Evolutionary conservation across 2,113 vertebrate species (phyloP), one percentile per base, ranked within the genome.

Genomic region (Gracilinanus agilis): DNA sequence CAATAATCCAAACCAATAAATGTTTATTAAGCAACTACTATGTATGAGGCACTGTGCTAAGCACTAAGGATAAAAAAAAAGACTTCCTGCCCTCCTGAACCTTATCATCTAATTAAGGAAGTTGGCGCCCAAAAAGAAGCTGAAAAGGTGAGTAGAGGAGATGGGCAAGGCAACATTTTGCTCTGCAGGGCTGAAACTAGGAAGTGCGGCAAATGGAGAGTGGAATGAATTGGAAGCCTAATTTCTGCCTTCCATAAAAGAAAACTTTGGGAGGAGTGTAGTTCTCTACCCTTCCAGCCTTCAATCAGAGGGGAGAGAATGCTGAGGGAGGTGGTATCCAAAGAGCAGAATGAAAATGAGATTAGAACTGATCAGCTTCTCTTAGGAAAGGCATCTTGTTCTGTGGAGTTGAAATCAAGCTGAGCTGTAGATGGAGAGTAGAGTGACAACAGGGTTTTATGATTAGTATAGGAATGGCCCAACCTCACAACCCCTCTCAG

Each of bases 401-500:
- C 1, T 4, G 12, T 75, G 67, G 67, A 75, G 34, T 75, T 75
- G 34, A 75, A 19, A 75, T n/a, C 16, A 75, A 16, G 9, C 67
- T n/a, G 67, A 75, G 34, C 19, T 19, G 13, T 4, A 75, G 34
- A 75, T 75, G 34, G 56, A n/a, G 34, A 8, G 55, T n/a, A 92
- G 55, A 89, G 91, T 93, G 89, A 40, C 54, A 96, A 92, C 61
- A 44, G 49, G 40, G 88, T 92, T 97, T 90, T 90, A 90, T 49
- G 92, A 55, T 0, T 0, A 91, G 89, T 90, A 16, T 24, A 89
- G 94, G 55, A 54, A 83, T 95, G 96, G 94, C 95, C 93, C 24
- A 94, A 54, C 53, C 94, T 53, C 95, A n/a, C 94, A 92, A 53
- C 49, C 95, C 55, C 94, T 55, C 92, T 90, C 40, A 93, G 89